Evolutionary conservation across 1,140 invertebrate genomes (phyloP).

Genomic region (Oppia nitens): DNA sequence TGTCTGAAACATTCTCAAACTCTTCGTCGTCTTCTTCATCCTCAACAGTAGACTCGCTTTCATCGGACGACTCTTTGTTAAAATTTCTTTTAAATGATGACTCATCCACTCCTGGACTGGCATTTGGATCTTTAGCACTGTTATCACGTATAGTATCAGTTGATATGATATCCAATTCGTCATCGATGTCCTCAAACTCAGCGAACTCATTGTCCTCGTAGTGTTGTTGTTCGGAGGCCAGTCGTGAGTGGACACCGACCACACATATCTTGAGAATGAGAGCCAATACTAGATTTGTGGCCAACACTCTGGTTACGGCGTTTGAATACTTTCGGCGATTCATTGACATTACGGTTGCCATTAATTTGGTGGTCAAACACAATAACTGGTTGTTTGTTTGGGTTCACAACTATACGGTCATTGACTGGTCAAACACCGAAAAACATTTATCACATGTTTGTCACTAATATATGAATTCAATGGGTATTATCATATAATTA

Average conservation of each 20-base stretch:
- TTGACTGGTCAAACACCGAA: too few species aligned
- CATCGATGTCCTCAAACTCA: conserved; percentile 80
- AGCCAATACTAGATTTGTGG: not conserved
- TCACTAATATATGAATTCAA: too few species aligned
- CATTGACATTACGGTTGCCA: too few species aligned
- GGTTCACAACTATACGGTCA: too few species aligned
- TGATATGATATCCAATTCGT: conserved; percentile 38
- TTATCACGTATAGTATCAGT: not conserved
- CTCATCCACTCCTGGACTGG: not conserved
- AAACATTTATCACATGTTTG: too few species aligned
- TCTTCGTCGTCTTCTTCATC: conserved; percentile 51
- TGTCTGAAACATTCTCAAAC: conserved; percentile 83
- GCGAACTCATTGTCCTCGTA: conserved; percentile 84
- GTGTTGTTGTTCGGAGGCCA: conserved; percentile 31
- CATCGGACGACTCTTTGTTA: conserved; percentile 17
- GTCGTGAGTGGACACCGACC: not conserved
- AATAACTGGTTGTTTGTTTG: too few species aligned
- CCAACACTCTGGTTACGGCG: not conserved
- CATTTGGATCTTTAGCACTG: not conserved
- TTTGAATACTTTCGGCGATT: not conserved
- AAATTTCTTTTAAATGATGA: conserved; percentile 3
- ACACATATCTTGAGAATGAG: conserved; percentile 11
- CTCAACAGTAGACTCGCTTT: conserved; percentile 26
- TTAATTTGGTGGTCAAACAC: too few species aligned
- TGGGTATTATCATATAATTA: too few species aligned